phyloP scores from a whole-genome alignment of 2,888 invertebrate species.

The Tortricodes alternella region DNA sequence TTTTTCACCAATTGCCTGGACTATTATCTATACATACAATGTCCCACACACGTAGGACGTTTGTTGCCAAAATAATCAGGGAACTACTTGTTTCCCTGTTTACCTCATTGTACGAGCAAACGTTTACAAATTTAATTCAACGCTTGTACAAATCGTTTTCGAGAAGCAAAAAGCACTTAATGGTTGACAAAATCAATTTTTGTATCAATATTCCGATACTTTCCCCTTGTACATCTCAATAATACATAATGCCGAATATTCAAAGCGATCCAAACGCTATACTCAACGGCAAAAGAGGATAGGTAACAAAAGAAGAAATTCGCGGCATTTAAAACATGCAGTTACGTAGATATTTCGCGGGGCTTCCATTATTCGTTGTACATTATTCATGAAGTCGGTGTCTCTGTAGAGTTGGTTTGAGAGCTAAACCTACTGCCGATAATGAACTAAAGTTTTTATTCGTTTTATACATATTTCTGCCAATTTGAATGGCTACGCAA shows the following conservation, averaged over 20 bases:
- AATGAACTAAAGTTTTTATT: conserved; percentile 70
- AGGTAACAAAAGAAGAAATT: conserved; percentile 66
- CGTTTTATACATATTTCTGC: conserved; percentile 30
- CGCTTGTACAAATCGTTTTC: background rate
- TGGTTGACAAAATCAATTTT: background rate
- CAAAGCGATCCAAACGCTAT: conserved; percentile 3
- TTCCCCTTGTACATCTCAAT: conserved; percentile 5
- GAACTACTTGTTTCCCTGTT: background rate
- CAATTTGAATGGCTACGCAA: conserved; percentile 6
- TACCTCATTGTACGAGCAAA: background rate
- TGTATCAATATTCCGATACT: background rate
- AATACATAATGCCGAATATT: conserved; percentile 19
- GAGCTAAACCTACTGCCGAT: conserved; percentile 66
- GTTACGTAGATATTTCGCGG: conserved; percentile 62
- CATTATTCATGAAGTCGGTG: conserved; percentile 76
- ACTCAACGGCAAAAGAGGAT: conserved; percentile 26
- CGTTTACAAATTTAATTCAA: background rate
- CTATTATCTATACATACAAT: too few species aligned
- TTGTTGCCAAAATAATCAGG: background rate
- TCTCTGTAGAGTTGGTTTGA: conserved; percentile 72
- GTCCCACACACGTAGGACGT: background rate
- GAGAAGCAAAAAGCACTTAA: background rate
- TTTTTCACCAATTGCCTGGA: too few species aligned
- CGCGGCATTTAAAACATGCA: conserved; percentile 70
- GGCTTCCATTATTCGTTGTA: conserved; percentile 70